These are phyloP conservation scores for Melangyna quadrimaculata DNA, from an alignment of 2,888 invertebrate genomes.

Conservation along the genomic window DNA sequence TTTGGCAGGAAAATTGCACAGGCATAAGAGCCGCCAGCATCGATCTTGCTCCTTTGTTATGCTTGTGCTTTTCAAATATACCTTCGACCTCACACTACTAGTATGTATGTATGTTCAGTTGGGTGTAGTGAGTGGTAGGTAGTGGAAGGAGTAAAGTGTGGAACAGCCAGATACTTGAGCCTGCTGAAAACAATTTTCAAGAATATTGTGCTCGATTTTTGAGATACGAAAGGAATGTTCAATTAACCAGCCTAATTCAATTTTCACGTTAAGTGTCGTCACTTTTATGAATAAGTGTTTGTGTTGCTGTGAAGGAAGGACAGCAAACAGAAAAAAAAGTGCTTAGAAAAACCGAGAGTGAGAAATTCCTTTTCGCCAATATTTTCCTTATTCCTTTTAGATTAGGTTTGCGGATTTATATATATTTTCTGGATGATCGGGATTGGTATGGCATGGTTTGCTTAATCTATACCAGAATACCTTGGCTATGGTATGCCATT, in stretches of 20 bases:
- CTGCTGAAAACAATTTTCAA: constrained; percentile 48
- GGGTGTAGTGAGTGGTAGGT: neutral
- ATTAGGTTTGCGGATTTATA: neutral
- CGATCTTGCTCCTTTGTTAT: constrained; percentile 18
- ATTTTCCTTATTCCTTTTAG: neutral
- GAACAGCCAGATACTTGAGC: neutral
- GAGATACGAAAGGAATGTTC: constrained; percentile 59
- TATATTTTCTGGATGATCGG: neutral
- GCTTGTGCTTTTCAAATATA: neutral
- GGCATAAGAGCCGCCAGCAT: constrained; percentile 14
- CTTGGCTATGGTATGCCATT: neutral
- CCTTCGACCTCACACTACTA: neutral
- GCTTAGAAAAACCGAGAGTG: constrained; percentile 11
- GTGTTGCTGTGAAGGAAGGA: neutral
- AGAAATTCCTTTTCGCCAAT: constrained; percentile 3
- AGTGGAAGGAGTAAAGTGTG: neutral
- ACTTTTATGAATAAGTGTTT: constrained; percentile 15
- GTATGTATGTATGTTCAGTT: neutral
- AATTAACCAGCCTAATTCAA: constrained; percentile 64
- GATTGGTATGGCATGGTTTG: neutral
- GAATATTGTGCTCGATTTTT: constrained; percentile 55
- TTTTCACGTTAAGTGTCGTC: constrained; percentile 50
- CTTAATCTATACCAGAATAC: neutral
- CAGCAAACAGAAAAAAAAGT: neutral
- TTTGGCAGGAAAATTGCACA: constrained; percentile 38